Percentiles rank a stretch among this genome's conserved stretches.
Evolutionary conservation across 2,113 vertebrate genomes (phyloP).

Genomic region (Aplodontia rufa): DNA sequence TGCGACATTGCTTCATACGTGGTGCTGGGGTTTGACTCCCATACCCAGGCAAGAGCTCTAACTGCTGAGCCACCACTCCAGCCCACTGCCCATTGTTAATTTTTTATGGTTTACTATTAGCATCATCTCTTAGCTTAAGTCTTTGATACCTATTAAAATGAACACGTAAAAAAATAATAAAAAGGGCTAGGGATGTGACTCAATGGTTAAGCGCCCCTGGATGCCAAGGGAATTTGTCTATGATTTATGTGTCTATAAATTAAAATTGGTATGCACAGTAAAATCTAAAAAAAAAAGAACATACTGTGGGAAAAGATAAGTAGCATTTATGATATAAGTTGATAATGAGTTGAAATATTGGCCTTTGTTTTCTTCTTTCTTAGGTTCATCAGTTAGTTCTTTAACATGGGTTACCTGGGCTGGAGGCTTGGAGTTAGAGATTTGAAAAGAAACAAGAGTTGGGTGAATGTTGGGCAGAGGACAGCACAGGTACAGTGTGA

Average conservation of each 20-base stretch:
- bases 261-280: too few relatives aligned
- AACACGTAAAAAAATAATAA: too few relatives aligned
- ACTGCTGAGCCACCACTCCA: too few relatives aligned
- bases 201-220: too few relatives aligned
- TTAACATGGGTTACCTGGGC: background rate
- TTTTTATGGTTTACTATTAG: background rate
- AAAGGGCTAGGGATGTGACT: too few relatives aligned
- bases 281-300: too few relatives aligned
- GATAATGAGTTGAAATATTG: background rate
- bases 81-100: too few relatives aligned
- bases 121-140: background rate
- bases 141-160: background rate
- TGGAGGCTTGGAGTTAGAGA: background rate
- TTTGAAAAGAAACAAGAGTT: background rate
- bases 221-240: too few relatives aligned
- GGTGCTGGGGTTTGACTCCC: too few relatives aligned
- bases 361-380: constrained; percentile 14
- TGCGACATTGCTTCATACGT: too few relatives aligned
- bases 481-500: background rate
- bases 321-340: background rate
- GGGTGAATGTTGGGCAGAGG: background rate
- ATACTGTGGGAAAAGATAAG: background rate
- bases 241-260: too few relatives aligned
- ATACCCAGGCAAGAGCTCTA: too few relatives aligned
- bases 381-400: background rate